Evolutionary conservation across 2,113 vertebrate species (phyloP), one percentile per base, ranked within the genome.

Genomic region (Chinchilla lanigera): DNA sequence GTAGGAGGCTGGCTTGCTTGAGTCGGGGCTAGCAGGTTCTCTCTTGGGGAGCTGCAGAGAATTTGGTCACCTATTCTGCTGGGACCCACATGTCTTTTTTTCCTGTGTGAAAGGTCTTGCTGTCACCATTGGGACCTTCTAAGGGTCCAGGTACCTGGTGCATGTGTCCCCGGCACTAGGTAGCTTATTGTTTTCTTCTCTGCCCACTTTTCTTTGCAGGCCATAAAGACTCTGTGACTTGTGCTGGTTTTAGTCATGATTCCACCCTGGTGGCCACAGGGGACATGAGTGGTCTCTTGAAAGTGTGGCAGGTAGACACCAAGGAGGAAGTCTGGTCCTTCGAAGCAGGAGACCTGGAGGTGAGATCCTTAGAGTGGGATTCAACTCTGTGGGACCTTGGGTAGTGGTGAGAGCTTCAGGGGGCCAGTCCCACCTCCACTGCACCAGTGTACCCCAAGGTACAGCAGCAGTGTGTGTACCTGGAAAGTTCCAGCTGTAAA

Each of bases 141-240:
- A 20, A 35, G 78, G 86, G n/a, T 19, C n/a, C 9, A 33, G 77
- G 47, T 41, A 38, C 52, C 10, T 69, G 9, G 67, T 35, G 60
- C 38, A 13, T 19, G 14, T 81, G 54, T 28, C 80, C 38, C 16
- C 28, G 73, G 33, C 26, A 47, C 73, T 28, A 11, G 86, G 47
- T 88, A 2, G 2, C 11, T 38, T 95, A 52, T 90, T 6, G 4
- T 65, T 87, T 13, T 78, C n/a, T 77, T 56, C 35, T 82, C 30
- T 93, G 41, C 26, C 11, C 26, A 7, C 13, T 60, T 63, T 88
- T 69, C 78, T 50, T 88, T 54, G 26, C 65, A 99, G 99, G 99
- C 89, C 99, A 99, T 98, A 99, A 99, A 98, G 99, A 99, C 97
- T 99, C 99, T 0, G 99, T 99, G 93, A 99, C 99, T 1, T 99